phyloP scores from a whole-genome alignment of 2,888 invertebrate genomes.

The Dasysyrphus albostriatus region DNA sequence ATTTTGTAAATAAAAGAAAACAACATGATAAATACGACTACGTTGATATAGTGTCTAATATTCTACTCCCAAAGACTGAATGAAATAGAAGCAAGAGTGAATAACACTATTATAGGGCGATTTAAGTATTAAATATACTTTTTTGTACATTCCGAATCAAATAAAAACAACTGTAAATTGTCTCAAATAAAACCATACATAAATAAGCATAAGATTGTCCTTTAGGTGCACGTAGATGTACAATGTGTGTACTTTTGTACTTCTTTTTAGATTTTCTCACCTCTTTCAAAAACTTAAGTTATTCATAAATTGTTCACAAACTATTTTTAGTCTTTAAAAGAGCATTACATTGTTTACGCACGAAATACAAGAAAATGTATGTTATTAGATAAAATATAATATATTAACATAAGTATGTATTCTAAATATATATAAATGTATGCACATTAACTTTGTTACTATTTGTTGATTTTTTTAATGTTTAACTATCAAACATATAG shows the following conservation, averaged over 20 bases:
- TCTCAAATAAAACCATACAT: slow-evolving; percentile 7
- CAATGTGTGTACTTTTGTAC: neutral
- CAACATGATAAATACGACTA: slow-evolving; percentile 6
- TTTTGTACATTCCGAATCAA: slow-evolving; percentile 27
- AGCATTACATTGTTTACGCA: neutral
- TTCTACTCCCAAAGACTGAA: slow-evolving; percentile 72
- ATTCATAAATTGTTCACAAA: slow-evolving; percentile 21
- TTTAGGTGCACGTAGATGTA: neutral
- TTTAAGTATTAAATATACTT: slow-evolving; percentile 36
- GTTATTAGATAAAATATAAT: slow-evolving; percentile 5
- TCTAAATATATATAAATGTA: neutral
- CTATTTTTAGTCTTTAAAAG: neutral
- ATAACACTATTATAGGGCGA: slow-evolving; percentile 27
- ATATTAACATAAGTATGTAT: neutral
- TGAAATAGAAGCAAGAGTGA: slow-evolving; percentile 47
- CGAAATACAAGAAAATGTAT: neutral
- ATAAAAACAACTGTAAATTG: slow-evolving; percentile 13
- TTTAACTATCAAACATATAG: no score
- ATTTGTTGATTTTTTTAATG: no score
- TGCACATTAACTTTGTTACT: neutral
- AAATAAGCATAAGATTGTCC: neutral
- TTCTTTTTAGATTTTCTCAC: neutral
- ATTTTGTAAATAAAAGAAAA: slow-evolving; percentile 56
- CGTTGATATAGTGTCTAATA: slow-evolving; percentile 49
- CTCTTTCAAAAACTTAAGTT: neutral